Percentiles rank a stretch among this genome's conserved stretches.
phyloP scores from a whole-genome alignment of 2,797 vertebrate genomes.

The Enteromius viviparus region DNA sequence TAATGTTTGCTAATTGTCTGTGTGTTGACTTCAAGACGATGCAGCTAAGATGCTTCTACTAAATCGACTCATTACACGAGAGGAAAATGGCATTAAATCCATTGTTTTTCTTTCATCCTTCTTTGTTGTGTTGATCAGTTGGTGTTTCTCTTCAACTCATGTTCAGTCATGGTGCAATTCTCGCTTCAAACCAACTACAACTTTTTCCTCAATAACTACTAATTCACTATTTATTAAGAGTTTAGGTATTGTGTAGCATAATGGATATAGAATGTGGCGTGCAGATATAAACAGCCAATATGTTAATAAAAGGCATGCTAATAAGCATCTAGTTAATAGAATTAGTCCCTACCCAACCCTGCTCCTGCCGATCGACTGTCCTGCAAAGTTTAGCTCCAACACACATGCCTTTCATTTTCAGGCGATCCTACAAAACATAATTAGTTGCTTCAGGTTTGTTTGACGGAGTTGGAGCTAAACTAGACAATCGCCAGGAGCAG shows the following conservation, averaged over 20 bases:
- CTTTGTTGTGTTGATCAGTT: background rate
- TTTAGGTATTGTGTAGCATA: background rate
- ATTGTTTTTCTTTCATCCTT: background rate
- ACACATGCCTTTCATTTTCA: too few species aligned
- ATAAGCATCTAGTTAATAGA: background rate
- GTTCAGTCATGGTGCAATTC: too few species aligned
- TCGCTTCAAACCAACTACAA: too few species aligned
- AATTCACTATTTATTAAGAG: background rate
- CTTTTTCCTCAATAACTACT: background rate
- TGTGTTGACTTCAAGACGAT: conserved; percentile 20
- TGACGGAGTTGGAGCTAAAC: too few species aligned
- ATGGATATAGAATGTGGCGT: background rate
- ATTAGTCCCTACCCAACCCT: background rate
- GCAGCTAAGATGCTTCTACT: conserved; percentile 20
- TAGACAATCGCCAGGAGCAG: too few species aligned
- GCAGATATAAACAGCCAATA: background rate
- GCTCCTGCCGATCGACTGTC: too few species aligned
- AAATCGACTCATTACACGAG: conserved; percentile 6
- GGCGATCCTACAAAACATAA: too few species aligned
- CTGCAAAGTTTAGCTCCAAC: too few species aligned
- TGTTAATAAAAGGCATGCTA: background rate
- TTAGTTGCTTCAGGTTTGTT: too few species aligned
- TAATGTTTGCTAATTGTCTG: conserved; percentile 40
- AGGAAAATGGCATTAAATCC: background rate
- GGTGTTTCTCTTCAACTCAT: background rate